These are phyloP conservation scores for Cataglyphis albicans DNA, from an alignment of 2,888 invertebrate species.

Conservation along the genomic window DNA sequence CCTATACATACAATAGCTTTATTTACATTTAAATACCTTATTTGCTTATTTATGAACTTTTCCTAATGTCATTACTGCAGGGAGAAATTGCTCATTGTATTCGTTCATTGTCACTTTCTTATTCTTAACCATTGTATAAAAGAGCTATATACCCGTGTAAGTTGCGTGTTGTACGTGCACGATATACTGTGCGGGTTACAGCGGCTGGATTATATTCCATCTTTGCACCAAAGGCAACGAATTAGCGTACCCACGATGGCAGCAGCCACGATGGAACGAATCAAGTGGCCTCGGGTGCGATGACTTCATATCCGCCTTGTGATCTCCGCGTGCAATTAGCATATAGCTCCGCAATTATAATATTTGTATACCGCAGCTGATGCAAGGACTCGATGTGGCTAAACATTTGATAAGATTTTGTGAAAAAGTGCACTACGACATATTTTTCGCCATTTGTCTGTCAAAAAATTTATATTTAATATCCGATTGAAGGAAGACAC, in stretches of 20 bases:
- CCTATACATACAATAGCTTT: not conserved
- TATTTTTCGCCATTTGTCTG: not conserved
- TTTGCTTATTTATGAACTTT: conserved; percentile 42
- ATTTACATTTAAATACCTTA: conserved; percentile 24
- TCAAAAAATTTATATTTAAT: not conserved
- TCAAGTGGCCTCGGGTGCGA: conserved; percentile 74
- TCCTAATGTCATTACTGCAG: conserved; percentile 11
- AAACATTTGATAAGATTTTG: not conserved
- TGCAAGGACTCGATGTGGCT: not conserved
- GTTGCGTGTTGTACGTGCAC: not conserved
- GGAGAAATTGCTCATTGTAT: conserved; percentile 50
- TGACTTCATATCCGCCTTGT: conserved; percentile 80
- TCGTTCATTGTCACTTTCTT: conserved; percentile 43
- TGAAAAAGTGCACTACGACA: not conserved
- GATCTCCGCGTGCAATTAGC: conserved; percentile 63
- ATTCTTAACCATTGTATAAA: conserved; percentile 3
- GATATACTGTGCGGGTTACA: conserved; percentile 23
- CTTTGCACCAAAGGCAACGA: conserved; percentile 53
- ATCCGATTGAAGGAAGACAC: not conserved
- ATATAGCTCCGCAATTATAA: conserved; percentile 35
- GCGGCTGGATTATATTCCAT: conserved; percentile 40
- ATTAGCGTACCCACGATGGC: conserved; percentile 54
- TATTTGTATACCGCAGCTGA: conserved; percentile 21
- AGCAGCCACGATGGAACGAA: conserved; percentile 66
- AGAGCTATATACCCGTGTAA: not conserved